phyloP scores from a whole-genome alignment of 1,140 invertebrate genomes.

The Dryas iulia region DNA sequence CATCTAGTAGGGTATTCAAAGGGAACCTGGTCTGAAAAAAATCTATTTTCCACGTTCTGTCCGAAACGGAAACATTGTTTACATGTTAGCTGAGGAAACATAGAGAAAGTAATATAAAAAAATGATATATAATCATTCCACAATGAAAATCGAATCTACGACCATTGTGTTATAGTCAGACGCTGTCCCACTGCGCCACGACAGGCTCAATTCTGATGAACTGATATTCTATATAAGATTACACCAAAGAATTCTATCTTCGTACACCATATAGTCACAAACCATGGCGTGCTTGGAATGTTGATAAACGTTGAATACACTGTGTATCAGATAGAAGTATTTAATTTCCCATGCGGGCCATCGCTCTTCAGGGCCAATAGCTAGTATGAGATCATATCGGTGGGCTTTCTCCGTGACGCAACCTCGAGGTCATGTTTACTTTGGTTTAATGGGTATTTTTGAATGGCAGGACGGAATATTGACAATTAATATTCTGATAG shows the following conservation, averaged over 20 bases:
- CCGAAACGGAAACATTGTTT: no score
- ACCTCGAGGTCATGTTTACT: neutral
- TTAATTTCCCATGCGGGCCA: constrained; percentile 35
- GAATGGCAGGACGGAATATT: neutral
- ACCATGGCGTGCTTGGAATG: neutral
- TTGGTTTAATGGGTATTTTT: neutral
- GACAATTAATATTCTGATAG: neutral
- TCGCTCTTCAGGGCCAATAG: constrained; percentile 28
- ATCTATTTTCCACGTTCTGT: no score
- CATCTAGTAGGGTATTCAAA: no score
- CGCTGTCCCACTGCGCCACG: no score
- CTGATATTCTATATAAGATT: no score
- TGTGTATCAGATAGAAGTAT: constrained; percentile 16
- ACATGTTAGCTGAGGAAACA: no score
- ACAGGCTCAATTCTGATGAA: no score
- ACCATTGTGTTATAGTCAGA: no score
- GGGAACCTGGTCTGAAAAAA: no score
- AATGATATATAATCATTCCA: no score
- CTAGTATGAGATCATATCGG: constrained; percentile 12
- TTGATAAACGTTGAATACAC: constrained; percentile 1
- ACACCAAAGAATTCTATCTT: neutral
- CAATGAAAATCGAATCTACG: no score
- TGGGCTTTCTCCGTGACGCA: neutral
- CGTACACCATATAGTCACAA: neutral
- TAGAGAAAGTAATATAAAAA: no score